Conservation (phyloP, 2,888 invertebrate species). For the Argyresthia albistria region DNA sequence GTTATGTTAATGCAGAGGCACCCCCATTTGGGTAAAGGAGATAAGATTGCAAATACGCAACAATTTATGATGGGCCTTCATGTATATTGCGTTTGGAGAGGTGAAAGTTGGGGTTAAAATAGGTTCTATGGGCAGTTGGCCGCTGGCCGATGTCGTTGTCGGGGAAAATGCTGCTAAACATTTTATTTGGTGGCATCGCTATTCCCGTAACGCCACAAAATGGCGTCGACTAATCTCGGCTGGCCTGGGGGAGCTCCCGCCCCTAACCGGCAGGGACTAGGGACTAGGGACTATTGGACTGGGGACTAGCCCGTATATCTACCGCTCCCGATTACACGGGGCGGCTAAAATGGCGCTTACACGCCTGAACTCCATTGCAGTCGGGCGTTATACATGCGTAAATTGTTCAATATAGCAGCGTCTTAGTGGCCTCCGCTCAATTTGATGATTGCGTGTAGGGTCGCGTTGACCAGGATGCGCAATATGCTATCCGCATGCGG, state of each 20-base stretch:
- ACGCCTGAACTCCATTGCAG: not conserved
- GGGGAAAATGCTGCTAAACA: conserved; percentile 69
- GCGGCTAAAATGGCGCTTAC: conserved; percentile 4
- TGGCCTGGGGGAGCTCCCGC: conserved; percentile 52
- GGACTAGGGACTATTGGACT: conserved; percentile 20
- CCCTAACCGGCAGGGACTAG: too few species aligned
- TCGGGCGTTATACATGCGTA: conserved; percentile 2
- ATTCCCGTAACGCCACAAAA: conserved; percentile 54
- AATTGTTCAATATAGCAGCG: conserved; percentile 3
- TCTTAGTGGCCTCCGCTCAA: conserved; percentile 4
- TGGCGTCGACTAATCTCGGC: conserved; percentile 62
- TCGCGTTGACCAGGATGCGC: conserved; percentile 24
- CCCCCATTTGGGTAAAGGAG: conserved; percentile 59
- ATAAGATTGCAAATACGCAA: conserved; percentile 72
- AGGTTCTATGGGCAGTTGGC: conserved; percentile 62
- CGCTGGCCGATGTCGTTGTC: conserved; percentile 58
- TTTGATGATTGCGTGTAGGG: conserved; percentile 2
- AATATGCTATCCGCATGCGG: conserved; percentile 29
- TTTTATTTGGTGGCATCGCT: conserved; percentile 66
- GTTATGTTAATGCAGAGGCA: conserved; percentile 63
- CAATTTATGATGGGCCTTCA: conserved; percentile 54
- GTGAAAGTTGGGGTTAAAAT: conserved; percentile 40
- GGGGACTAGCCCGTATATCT: conserved; percentile 22
- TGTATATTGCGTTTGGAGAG: not conserved
- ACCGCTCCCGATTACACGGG: conserved; percentile 10